Base-by-base conservation (phyloP, 1,140 invertebrate species). In the Bacillus rossius region DNA sequence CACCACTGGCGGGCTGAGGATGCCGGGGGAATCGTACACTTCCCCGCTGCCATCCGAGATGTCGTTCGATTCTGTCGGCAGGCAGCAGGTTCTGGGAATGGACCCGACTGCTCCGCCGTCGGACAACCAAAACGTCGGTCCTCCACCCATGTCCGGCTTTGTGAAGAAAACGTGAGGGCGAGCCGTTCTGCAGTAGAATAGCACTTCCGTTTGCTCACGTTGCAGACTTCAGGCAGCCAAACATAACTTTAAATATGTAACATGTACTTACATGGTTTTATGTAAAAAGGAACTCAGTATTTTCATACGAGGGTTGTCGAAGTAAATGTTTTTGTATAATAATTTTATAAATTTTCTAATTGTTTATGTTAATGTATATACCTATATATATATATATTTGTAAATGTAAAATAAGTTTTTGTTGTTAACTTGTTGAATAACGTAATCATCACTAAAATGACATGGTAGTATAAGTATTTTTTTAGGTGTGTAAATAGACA, bases 111-210 rank as follows among this genome's bases (percentile, higher is more conserved):
- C 71, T n/a, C 75, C 79, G 7, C 74, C 76, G 3, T 60, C 66
- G 29, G 48, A 59, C 7, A 73, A 71, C 60, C n/a, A 62, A 10
- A 49, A 37, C 41, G 63, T 79, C 10, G 79, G 77, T 17, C 80
- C 81, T 38, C 81, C 81, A 16, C 81, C 82, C 2, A 77, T 68
- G 34, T 59, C 67, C 22, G 81, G 82, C 26, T 83, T 82, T 66
- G 65, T 81, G 14, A 70, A 69, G 29, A 79, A 79, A 69, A 34
- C 29, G 5, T 34, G 29, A 34, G 10, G 10, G 10, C 72, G 29
- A 54, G 14, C 3, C 20, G 8, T 16, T 37, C 29, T 10, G 29
- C 29, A 7, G 29, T 34, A 34, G n/a, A 34, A 34, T 34, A 34
- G 29, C 10, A 10, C 10, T 34, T 34, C 10, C 10, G 10, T 34